Conservation (phyloP, 2,113 vertebrate species). For the Brachionichthys hirsutus region DNA sequence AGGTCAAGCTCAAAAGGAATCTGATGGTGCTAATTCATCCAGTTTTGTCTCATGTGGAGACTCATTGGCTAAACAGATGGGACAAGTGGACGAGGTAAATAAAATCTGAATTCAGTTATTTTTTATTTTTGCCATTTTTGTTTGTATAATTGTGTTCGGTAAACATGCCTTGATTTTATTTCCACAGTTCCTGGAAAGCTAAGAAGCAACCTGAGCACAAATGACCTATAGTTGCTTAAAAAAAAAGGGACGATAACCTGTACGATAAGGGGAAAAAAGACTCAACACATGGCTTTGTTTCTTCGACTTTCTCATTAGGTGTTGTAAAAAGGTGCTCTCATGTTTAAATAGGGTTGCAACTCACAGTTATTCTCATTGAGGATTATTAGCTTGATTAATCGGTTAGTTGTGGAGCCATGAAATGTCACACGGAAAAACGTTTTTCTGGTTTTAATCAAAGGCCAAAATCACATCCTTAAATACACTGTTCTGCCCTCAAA, state of each 20-base stretch:
- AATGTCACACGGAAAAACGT: too few species aligned
- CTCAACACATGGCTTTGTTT: slow-evolving; percentile 70
- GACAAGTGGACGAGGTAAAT: slow-evolving; percentile 83
- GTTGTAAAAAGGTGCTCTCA: slow-evolving; percentile 53
- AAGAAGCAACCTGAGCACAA: slow-evolving; percentile 68
- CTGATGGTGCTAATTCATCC: slow-evolving; percentile 86
- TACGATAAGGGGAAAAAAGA: slow-evolving; percentile 68
- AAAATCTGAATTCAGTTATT: neutral
- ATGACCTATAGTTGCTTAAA: slow-evolving; percentile 40
- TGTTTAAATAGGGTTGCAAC: slow-evolving; percentile 9
- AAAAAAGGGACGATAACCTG: slow-evolving; percentile 57
- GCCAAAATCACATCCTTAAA: too few species aligned
- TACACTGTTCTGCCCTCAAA: too few species aligned
- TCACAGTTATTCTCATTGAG: too few species aligned
- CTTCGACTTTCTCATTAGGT: slow-evolving; percentile 65
- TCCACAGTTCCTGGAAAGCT: slow-evolving; percentile 88
- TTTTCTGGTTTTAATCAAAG: too few species aligned
- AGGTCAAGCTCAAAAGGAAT: slow-evolving; percentile 78
- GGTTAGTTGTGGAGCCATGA: too few species aligned
- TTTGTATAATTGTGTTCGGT: neutral
- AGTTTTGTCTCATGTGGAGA: slow-evolving; percentile 87
- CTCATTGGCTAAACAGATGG: slow-evolving; percentile 82
- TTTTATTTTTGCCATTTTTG: neutral
- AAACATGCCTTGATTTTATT: slow-evolving; percentile 34
- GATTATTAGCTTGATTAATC: too few species aligned